Evolutionary conservation across 2,888 invertebrate species (phyloP), one percentile per base, ranked within the genome.

Genomic region (Harpagoxenus sublaevis): DNA sequence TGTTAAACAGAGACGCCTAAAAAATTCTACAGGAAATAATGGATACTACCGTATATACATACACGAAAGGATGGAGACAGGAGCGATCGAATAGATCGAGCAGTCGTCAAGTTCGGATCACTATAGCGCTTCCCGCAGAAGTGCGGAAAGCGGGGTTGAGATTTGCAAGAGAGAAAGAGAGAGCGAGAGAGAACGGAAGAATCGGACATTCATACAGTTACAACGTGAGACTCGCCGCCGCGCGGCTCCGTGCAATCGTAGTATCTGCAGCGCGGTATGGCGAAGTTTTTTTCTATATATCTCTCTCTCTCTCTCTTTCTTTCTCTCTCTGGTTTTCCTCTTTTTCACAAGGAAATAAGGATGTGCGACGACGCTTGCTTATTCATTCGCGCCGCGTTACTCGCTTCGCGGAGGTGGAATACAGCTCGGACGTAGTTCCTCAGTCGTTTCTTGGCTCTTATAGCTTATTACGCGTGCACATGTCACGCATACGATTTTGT

Each of bases 11-110:
- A 90, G 85, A 89, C 62, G 70, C 73, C 85, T 90, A 89, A 83
- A 89, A 90, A 86, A 63, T 85, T 65, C 89, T 89, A 90, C 53
- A 86, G 79, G 87, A 90, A 84, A 90, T 70, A 84, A 74, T 88
- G 83, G 70, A 85, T 90, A 89, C 84, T 84, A 86, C 84, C 84
- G 62, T 90, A 89, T 89, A 78, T 90, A 90, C 89, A 86, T 68
- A 83, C 77, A 89, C 82, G 86, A 65, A 66, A 62, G 53, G 39
- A 86, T 83, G 83, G 79, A 90, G 81, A 70, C 79, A 82, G 84
- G 82, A 63, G 66, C 68, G 84, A 85, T 87, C 71, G 89, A 87
- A 89, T 66, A 85, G 83, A 84, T 86, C 84, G 85, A 82, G 63
- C 35, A 70, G 6, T 45, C 28, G n/a, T 48, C 62, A 51, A 35